These are phyloP conservation scores for Lampris megalopsis DNA, from an alignment of 2,113 vertebrate genomes.

Conservation along the genomic window DNA sequence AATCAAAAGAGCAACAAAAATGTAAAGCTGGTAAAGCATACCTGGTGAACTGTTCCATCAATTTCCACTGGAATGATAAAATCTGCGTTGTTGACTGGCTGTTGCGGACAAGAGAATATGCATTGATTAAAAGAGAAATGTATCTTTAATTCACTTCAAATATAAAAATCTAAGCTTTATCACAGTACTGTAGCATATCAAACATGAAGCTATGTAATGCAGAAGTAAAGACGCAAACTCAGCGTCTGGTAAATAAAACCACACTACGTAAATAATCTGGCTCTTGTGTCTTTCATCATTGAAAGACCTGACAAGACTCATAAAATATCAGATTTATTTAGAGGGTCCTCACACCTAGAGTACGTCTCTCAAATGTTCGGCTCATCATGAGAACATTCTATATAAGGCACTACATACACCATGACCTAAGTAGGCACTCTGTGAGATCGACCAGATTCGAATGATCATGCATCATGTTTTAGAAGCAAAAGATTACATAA, in stretches of 20 bases:
- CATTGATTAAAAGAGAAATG: slow-evolving; percentile 1
- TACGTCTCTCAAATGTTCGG: slow-evolving; percentile 55
- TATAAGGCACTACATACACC: slow-evolving; percentile 34
- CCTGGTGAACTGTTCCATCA: slow-evolving; percentile 92
- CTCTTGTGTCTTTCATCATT: slow-evolving; percentile 3
- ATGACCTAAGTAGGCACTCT: slow-evolving; percentile 31
- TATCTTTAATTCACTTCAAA: neutral
- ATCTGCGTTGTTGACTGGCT: slow-evolving; percentile 94
- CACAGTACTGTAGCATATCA: neutral
- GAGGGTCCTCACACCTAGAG: slow-evolving; percentile 34
- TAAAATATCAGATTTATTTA: slow-evolving; percentile 50
- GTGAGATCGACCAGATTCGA: slow-evolving; percentile 27
- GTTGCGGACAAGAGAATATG: slow-evolving; percentile 42
- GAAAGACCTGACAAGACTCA: slow-evolving; percentile 43
- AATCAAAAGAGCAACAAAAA: neutral
- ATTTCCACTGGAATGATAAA: slow-evolving; percentile 97
- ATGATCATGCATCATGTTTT: no score
- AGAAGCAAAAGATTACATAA: neutral
- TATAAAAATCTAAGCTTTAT: neutral
- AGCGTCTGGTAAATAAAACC: slow-evolving; percentile 16
- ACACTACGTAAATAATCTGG: slow-evolving; percentile 35
- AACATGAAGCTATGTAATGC: neutral
- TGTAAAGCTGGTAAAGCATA: slow-evolving; percentile 54
- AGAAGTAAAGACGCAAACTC: neutral
- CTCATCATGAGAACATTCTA: slow-evolving; percentile 34